These are phyloP conservation scores for Rafetus swinhoei DNA, from an alignment of 2,113 vertebrate genomes.

Conservation along the genomic window DNA sequence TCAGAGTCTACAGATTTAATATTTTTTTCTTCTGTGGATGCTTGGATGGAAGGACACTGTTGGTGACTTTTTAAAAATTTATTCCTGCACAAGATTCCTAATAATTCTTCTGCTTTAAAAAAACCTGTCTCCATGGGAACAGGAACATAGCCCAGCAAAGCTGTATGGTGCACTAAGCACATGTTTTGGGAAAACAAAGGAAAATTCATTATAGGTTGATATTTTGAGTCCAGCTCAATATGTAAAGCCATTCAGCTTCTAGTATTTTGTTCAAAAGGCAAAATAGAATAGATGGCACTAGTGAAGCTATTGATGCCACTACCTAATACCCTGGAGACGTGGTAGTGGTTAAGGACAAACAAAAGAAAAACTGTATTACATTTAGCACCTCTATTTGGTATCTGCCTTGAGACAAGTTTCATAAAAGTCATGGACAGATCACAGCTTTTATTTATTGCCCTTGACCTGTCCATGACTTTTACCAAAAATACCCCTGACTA, in stretches of 20 bases:
- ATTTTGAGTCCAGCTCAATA: neutral
- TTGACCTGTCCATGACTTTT: too few relatives aligned
- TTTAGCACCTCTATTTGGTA: constrained; percentile 54
- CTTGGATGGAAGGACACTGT: constrained; percentile 17
- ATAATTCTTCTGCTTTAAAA: constrained; percentile 47
- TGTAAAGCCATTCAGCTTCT: neutral
- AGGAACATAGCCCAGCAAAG: constrained; percentile 31
- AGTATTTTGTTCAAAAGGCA: neutral
- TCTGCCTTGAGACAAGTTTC: constrained; percentile 64
- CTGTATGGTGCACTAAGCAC: constrained; percentile 13
- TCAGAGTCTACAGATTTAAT: too few relatives aligned
- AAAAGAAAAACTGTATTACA: constrained; percentile 54
- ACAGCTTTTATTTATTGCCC: too few relatives aligned
- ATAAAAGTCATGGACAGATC: too few relatives aligned
- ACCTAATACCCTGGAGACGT: too few relatives aligned
- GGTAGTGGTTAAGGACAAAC: too few relatives aligned
- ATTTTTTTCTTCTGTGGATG: neutral
- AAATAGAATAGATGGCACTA: neutral
- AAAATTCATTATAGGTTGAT: neutral
- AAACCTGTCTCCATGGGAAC: neutral
- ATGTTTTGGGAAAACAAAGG: constrained; percentile 34
- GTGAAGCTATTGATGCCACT: neutral
- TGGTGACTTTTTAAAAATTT: neutral
- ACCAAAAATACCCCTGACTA: too few relatives aligned
- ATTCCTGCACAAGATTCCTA: neutral